phyloP scores from a whole-genome alignment of 2,113 vertebrate species.

The Micronycteris hirsuta region DNA sequence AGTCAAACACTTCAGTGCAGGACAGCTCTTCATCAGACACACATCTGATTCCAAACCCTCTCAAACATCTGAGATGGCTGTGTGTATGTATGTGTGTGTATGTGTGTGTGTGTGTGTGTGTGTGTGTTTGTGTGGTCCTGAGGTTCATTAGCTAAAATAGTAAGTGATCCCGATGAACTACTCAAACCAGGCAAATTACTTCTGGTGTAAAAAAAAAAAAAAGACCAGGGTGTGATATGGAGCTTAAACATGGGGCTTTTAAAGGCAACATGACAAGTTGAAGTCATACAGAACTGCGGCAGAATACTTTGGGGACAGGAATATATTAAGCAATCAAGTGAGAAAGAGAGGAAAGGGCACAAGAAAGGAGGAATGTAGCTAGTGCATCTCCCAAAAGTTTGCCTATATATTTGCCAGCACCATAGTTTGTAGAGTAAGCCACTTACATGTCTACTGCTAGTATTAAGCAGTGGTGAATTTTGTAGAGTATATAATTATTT shows the following conservation, averaged over 20 bases:
- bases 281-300: not conserved
- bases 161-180: not conserved
- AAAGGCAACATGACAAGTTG: not conserved
- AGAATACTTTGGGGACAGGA: not conserved
- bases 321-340: not conserved
- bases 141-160: slow-evolving; percentile 38
- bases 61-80: slow-evolving; percentile 37
- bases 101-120: not conserved
- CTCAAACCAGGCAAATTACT: slow-evolving; percentile 30
- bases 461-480: slow-evolving; percentile 46
- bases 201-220: not conserved
- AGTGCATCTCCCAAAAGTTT: slow-evolving; percentile 46
- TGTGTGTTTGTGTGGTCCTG: slow-evolving; percentile 6
- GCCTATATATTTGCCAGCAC: slow-evolving; percentile 63
- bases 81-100: not conserved
- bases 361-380: slow-evolving; percentile 34
- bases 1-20: not conserved
- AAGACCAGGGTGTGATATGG: not conserved
- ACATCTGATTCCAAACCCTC: slow-evolving; percentile 42
- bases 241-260: not conserved
- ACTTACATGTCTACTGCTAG: slow-evolving; percentile 54
- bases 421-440: slow-evolving; percentile 65
- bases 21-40: not conserved
- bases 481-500: slow-evolving; percentile 41
- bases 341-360: not conserved